Evolutionary conservation across 2,113 vertebrate species (phyloP).

Genomic region (Leiothrix lutea): DNA sequence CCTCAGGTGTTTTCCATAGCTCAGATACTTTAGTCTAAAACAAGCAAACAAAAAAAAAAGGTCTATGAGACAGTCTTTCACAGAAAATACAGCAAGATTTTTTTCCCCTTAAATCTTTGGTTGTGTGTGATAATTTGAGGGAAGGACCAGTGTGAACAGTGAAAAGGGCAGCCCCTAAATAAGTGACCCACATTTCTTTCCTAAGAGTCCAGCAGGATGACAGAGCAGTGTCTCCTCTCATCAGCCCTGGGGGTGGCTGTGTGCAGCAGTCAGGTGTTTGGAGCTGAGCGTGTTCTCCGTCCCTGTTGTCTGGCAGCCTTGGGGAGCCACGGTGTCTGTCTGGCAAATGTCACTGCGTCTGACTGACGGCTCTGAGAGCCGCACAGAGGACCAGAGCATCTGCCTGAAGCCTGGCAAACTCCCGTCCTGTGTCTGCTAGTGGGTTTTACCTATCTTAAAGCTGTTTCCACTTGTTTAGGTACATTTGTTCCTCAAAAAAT

Average conservation of each 20-base stretch:
- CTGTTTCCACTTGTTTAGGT: neutral
- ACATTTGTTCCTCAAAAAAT: neutral
- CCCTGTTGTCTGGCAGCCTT: neutral
- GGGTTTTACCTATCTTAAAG: neutral
- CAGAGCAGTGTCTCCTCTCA: neutral
- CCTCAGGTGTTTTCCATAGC: neutral
- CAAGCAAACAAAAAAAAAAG: neutral
- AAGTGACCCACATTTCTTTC: neutral
- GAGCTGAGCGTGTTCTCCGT: fast-evolving
- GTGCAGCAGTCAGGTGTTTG: neutral
- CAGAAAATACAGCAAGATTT: neutral
- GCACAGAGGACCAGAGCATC: neutral
- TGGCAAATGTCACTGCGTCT: fast-evolving
- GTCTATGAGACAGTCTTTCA: neutral
- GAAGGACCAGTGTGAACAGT: neutral
- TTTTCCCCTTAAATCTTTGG: neutral
- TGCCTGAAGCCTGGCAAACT: neutral
- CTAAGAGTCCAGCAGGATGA: neutral
- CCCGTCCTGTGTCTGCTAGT: fast-evolving
- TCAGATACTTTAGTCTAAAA: neutral
- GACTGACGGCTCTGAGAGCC: neutral
- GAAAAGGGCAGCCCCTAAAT: neutral
- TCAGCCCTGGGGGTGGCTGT: neutral
- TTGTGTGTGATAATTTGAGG: neutral
- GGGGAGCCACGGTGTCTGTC: neutral